A percentile compares a stretch with the other conserved stretches of the same genome.
Conservation (phyloP, 2,888 invertebrate genomes). For the Aplocera efformata region DNA sequence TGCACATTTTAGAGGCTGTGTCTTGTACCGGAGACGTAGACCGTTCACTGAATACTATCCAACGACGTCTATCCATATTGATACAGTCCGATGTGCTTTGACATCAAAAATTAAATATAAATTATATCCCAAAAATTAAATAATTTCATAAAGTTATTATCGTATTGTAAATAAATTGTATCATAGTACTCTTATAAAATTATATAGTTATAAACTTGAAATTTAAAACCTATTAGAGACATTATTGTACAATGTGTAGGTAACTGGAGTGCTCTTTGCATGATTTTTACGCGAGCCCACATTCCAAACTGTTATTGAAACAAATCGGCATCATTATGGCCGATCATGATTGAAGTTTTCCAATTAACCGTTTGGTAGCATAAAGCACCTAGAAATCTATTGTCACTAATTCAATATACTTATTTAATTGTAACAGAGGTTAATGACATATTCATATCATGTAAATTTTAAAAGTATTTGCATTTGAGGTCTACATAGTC, state of each 20-base stretch:
- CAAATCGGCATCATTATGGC: slow-evolving; percentile 16
- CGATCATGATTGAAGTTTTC: slow-evolving; percentile 18
- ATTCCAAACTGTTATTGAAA: slow-evolving; percentile 63
- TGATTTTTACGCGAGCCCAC: slow-evolving; percentile 71
- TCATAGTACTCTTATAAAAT: slow-evolving; percentile 58
- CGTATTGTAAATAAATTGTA: slow-evolving; percentile 75
- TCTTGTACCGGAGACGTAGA: slow-evolving; percentile 40
- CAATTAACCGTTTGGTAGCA: slow-evolving; percentile 27
- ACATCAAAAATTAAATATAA: slow-evolving; percentile 67
- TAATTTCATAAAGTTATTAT: slow-evolving; percentile 73
- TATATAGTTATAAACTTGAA: slow-evolving; percentile 60
- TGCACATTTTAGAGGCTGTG: slow-evolving; percentile 65
- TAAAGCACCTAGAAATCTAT: slow-evolving; percentile 38
- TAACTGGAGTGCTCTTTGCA: slow-evolving; percentile 72
- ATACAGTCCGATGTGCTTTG: slow-evolving; percentile 69
- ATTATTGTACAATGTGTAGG: slow-evolving; percentile 31
- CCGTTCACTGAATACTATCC: slow-evolving; percentile 34
- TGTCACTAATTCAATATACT: slow-evolving; percentile 60
- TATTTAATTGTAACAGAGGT: slow-evolving; percentile 72
- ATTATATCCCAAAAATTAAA: slow-evolving; percentile 78
- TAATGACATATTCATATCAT: slow-evolving; percentile 80
- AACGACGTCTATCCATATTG: slow-evolving; percentile 34
- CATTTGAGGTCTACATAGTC: slow-evolving; percentile 80
- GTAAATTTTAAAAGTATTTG: slow-evolving; percentile 79
- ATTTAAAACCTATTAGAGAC: slow-evolving; percentile 47